A percentile compares a stretch with the other conserved stretches of the same genome.
Conservation (phyloP, 2,113 vertebrate genomes). For the Oncorhynchus nerka region DNA sequence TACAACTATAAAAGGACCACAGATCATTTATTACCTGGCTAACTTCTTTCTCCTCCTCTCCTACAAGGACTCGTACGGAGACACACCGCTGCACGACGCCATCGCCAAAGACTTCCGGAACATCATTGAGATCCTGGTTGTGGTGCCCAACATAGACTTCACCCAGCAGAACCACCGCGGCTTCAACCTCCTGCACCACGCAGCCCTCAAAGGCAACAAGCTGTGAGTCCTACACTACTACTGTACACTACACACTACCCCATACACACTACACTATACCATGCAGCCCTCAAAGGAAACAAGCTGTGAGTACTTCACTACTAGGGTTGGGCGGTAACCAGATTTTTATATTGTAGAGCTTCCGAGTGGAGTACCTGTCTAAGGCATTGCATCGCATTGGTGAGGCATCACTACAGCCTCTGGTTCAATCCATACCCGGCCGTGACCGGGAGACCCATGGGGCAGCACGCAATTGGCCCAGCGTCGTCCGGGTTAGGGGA, state of each 20-base stretch:
- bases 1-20: background rate
- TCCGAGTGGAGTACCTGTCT: no score
- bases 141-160: conserved; percentile 90
- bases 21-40: background rate
- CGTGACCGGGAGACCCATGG: no score
- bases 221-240: conserved; percentile 78
- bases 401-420: no score
- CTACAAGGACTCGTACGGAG: conserved; percentile 85
- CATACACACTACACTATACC: conserved; percentile 53
- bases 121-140: conserved; percentile 88
- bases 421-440: no score
- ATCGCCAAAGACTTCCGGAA: conserved; percentile 88
- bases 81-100: conserved; percentile 92
- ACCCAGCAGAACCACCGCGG: conserved; percentile 91
- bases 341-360: no score
- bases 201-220: conserved; percentile 91
- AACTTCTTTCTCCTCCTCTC: background rate
- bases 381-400: background rate
- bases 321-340: no score
- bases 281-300: conserved; percentile 92
- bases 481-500: no score
- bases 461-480: no score
- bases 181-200: conserved; percentile 93
- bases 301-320: conserved; percentile 80
- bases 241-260: no score